Evolutionary conservation across 2,797 vertebrate species (phyloP), one percentile per base, ranked within the genome.

Genomic region (Phalloptychus januarius): DNA sequence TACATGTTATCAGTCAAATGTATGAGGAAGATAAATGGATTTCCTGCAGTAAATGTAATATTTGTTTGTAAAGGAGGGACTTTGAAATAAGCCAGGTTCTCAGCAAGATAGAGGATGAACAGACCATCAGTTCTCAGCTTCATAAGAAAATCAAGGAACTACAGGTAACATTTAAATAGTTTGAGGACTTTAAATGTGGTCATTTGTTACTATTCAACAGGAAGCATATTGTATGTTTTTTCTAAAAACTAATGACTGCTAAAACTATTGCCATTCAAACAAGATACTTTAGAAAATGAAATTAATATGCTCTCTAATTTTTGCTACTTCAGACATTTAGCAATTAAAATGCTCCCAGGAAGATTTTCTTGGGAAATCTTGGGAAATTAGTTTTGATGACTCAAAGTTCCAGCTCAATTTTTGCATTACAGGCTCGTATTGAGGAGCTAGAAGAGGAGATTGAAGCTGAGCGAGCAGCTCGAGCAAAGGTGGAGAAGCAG

Each of bases 371-470:
- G 38, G 20, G 1, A n/a, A n/a, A n/a, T n/a, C n/a, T n/a, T n/a
- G n/a, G n/a, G n/a, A n/a, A n/a, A 25, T 40, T 36, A 25, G 20
- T 8, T 38, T 65, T 67, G 63, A 40, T 23, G 23, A 40, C 36
- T 67, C 1, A 12, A 33, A 3, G 6, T 11, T 63, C 58, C 58
- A 5, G 23, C 63, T 38, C 18, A 23, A 38, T 40, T 40, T 38
- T 67, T 67, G 8, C 36, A 12, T 42, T 23, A 48, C 33, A 98
- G 97, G 97, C 97, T 85, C 96, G 94, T 31, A 97, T 94, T 23
- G 97, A 98, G 78, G 97, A 98, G 75, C 73, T 97, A 63, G 97
- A 98, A 83, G 97, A 98, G 0, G 97, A 98, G 87, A 97, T 96
- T 0, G 97, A 98, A 79, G 96, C 96, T 0, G 97, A 98, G 44